These are phyloP conservation scores for Zoanthus gigantus DNA, from an alignment of 92 coral and sea anemone genomes.

Conservation along the genomic window DNA sequence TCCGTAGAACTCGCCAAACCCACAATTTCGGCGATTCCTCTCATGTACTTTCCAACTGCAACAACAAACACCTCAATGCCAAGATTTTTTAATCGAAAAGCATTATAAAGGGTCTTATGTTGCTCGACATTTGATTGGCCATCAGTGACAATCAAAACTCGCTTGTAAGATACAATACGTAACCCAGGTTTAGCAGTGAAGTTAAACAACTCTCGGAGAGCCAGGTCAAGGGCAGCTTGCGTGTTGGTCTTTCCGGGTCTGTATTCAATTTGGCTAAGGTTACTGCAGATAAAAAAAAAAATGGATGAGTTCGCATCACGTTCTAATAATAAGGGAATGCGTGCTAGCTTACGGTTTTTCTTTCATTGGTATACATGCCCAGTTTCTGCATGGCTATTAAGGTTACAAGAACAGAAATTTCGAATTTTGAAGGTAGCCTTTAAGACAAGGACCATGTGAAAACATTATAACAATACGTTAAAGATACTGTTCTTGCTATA, in stretches of 20 bases:
- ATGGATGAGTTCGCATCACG: background rate
- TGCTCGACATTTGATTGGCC: slow-evolving; percentile 84
- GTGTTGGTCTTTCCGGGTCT: slow-evolving; percentile 81
- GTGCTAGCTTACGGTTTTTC: background rate
- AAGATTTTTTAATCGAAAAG: slow-evolving; percentile 69
- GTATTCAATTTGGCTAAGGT: slow-evolving; percentile 58
- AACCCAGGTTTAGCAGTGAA: slow-evolving; percentile 42
- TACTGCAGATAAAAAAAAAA: background rate
- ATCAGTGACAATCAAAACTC: slow-evolving; percentile 81
- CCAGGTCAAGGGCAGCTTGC: slow-evolving; percentile 71
- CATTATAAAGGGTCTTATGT: slow-evolving; percentile 73
- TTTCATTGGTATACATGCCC: background rate
- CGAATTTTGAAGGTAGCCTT: no score
- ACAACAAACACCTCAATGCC: slow-evolving; percentile 84
- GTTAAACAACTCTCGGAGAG: slow-evolving; percentile 43
- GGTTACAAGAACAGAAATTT: no score
- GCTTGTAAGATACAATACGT: slow-evolving; percentile 69
- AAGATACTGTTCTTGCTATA: no score
- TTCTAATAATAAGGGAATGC: background rate
- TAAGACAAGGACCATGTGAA: no score
- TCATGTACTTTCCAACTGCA: slow-evolving; percentile 80
- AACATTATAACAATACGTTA: no score
- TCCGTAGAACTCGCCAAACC: slow-evolving; percentile 87
- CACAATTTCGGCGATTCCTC: slow-evolving; percentile 87
- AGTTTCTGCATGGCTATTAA: background rate